Conservation (phyloP, 2,888 invertebrate genomes). For the Linhomoeus sp. region DNA sequence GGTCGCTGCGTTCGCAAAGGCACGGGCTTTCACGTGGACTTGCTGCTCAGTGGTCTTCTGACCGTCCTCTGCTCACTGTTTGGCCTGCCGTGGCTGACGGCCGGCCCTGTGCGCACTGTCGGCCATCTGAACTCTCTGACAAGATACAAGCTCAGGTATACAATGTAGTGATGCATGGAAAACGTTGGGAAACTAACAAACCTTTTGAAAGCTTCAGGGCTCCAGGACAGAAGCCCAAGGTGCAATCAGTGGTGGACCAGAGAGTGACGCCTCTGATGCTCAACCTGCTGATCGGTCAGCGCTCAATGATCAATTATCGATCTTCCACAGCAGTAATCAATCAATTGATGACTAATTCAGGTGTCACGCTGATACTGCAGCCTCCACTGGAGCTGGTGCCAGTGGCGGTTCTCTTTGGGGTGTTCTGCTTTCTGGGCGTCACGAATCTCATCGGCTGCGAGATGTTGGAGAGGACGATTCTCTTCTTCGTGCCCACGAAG, state of each 20-base stretch:
- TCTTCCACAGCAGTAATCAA: too few relatives aligned
- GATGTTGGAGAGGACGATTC: slow-evolving; percentile 63
- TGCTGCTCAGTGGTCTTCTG: slow-evolving; percentile 63
- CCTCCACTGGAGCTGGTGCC: slow-evolving; percentile 61
- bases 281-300: slow-evolving; percentile 38
- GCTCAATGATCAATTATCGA: slow-evolving; percentile 28
- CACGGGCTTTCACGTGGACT: slow-evolving; percentile 79
- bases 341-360: too few relatives aligned
- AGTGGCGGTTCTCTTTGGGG: slow-evolving; percentile 77
- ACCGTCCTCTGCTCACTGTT: slow-evolving; percentile 57
- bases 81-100: slow-evolving; percentile 86
- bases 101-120: slow-evolving; percentile 33
- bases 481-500: slow-evolving; percentile 78
- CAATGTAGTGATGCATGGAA: background rate
- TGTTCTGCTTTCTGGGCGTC: slow-evolving; percentile 70
- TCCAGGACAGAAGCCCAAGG: slow-evolving; percentile 4
- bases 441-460: slow-evolving; percentile 80
- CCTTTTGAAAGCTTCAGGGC: background rate
- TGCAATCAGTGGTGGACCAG: slow-evolving; percentile 33
- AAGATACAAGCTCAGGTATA: background rate
- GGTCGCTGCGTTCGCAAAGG: slow-evolving; percentile 75
- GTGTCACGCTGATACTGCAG: background rate
- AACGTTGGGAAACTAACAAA: background rate
- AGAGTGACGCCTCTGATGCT: slow-evolving; percentile 58
- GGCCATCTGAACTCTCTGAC: slow-evolving; percentile 1